A percentile compares a stretch with the other conserved stretches of the same genome.
These are phyloP conservation scores for Parasteatoda tepidariorum DNA, from an alignment of 1,140 invertebrate genomes.

Conservation along the genomic window DNA sequence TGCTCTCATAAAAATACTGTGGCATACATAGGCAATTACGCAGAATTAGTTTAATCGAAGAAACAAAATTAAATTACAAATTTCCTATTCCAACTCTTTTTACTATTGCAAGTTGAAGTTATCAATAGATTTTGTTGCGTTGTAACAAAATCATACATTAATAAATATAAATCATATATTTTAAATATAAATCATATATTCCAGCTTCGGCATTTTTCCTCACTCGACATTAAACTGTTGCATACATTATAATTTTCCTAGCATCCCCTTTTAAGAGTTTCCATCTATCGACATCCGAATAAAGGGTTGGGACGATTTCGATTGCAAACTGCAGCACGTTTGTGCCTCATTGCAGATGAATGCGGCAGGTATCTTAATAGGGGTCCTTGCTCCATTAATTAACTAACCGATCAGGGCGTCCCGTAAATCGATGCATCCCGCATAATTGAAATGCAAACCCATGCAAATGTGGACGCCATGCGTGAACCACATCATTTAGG, in stretches of 20 bases:
- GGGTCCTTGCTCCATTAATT: conserved; percentile 50
- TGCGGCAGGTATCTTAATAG: conserved; percentile 49
- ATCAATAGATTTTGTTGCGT: too few relatives aligned
- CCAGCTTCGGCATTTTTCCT: neutral
- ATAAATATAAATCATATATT: too few relatives aligned
- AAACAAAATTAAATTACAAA: too few relatives aligned
- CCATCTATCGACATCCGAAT: neutral
- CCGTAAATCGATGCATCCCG: conserved; percentile 39
- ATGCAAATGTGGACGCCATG: conserved; percentile 44
- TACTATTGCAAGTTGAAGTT: too few relatives aligned
- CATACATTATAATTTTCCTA: neutral
- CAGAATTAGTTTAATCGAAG: too few relatives aligned
- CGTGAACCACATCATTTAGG: conserved; percentile 45
- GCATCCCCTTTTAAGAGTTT: neutral
- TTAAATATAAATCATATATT: neutral
- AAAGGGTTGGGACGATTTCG: too few relatives aligned
- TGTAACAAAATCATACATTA: too few relatives aligned
- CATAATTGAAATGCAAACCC: conserved; percentile 54
- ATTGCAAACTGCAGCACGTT: neutral
- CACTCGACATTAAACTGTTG: neutral
- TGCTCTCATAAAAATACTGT: too few relatives aligned
- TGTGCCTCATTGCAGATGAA: conserved; percentile 24
- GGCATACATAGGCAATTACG: too few relatives aligned
- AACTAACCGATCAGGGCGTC: conserved; percentile 34
- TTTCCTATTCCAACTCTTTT: too few relatives aligned